These are phyloP conservation scores for Pecten maximus DNA, from an alignment of 2,888 invertebrate species.

Conservation along the genomic window DNA sequence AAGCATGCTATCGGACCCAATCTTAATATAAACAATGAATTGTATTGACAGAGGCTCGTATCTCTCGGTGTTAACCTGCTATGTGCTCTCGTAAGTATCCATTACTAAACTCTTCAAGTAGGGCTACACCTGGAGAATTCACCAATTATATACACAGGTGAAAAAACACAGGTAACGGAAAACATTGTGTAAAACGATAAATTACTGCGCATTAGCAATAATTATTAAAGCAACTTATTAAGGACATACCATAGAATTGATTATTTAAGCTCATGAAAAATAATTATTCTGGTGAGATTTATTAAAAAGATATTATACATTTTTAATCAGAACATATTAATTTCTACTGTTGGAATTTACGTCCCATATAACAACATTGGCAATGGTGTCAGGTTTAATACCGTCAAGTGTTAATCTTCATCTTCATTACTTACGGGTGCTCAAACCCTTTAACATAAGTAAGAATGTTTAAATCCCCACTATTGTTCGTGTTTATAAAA, in stretches of 20 bases:
- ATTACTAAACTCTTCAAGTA: slow-evolving; percentile 9
- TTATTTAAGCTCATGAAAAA: slow-evolving; percentile 11
- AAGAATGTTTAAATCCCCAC: background rate
- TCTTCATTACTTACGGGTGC: slow-evolving; percentile 13
- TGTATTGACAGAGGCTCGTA: background rate
- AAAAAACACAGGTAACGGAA: slow-evolving; percentile 31
- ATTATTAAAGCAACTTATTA: background rate
- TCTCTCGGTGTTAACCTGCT: slow-evolving; percentile 4
- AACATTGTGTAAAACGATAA: background rate
- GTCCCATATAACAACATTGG: slow-evolving; percentile 13
- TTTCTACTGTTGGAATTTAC: background rate
- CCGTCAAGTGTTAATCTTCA: slow-evolving; percentile 15
- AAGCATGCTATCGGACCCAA: background rate
- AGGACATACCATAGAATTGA: background rate
- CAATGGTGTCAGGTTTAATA: slow-evolving; percentile 9
- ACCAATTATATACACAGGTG: slow-evolving; percentile 18
- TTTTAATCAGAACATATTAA: background rate
- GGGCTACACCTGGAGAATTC: slow-evolving; percentile 22
- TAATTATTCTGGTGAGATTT: background rate
- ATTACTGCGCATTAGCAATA: background rate
- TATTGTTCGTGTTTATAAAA: slow-evolving; percentile 17
- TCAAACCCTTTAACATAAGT: background rate
- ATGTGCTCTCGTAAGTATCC: slow-evolving; percentile 27
- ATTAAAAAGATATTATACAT: background rate
- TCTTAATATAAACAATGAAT: background rate